A percentile compares a stretch with the other conserved stretches of the same genome.
Conservation (phyloP, 2,797 vertebrate species). For the Anguilla obscura region DNA sequence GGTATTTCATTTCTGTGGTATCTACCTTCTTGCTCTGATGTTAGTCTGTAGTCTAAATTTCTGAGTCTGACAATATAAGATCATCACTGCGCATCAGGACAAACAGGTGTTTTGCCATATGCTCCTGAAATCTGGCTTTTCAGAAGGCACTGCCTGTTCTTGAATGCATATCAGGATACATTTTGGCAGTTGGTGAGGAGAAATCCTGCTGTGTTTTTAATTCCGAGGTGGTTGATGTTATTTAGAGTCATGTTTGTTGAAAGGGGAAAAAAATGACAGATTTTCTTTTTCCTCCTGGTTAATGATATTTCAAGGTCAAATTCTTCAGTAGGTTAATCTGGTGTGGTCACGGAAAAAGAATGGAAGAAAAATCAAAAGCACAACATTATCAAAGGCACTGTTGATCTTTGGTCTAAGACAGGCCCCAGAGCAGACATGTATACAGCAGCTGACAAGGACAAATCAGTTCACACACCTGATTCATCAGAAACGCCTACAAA, state of each 20-base stretch:
- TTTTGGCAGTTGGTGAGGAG: background rate
- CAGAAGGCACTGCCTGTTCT: background rate
- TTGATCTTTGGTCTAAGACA: background rate
- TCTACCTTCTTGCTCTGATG: background rate
- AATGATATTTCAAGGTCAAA: background rate
- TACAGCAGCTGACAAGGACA: background rate
- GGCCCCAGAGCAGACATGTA: background rate
- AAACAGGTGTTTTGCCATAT: background rate
- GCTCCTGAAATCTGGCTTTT: background rate
- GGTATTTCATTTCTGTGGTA: background rate
- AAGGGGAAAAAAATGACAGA: background rate
- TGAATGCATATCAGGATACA: background rate
- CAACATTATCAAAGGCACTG: background rate
- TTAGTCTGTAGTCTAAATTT: background rate
- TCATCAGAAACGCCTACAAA: too few relatives aligned
- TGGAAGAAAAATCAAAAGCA: background rate
- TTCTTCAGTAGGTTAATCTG: background rate
- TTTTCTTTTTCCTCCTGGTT: background rate
- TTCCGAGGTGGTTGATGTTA: background rate
- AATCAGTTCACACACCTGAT: too few relatives aligned
- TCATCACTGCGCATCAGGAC: background rate
- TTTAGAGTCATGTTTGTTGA: background rate
- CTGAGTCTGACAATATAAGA: background rate
- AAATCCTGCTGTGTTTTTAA: background rate
- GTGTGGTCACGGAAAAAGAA: background rate